These are phyloP conservation scores for Caenorhabditis brenneri DNA, from an alignment of 1,140 invertebrate genomes.

Conservation along the genomic window DNA sequence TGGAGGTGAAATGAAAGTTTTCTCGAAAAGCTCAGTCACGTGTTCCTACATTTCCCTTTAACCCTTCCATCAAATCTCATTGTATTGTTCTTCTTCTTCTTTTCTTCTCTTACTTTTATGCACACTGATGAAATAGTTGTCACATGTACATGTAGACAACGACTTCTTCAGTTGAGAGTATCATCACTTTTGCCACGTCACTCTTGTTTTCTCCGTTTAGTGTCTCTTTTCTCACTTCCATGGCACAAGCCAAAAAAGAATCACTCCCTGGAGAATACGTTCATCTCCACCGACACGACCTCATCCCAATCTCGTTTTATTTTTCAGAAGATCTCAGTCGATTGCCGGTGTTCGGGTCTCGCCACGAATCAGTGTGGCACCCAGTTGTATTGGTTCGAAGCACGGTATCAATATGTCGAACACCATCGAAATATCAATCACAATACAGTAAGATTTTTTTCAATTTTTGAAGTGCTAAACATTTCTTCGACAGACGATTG, in stretches of 20 bases:
- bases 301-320: neutral
- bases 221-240: neutral
- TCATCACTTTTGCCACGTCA: conserved; percentile 17
- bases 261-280: neutral
- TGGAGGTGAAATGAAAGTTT: neutral
- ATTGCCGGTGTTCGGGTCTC: conserved; percentile 31
- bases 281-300: neutral
- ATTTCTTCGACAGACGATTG: too few species aligned
- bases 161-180: neutral
- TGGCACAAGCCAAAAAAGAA: neutral
- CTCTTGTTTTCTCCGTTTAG: conserved; percentile 2
- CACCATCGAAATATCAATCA: conserved; percentile 20
- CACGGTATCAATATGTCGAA: conserved; percentile 7
- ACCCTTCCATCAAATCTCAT: neutral
- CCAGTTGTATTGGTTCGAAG: neutral
- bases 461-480: too few species aligned
- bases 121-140: neutral
- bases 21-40: neutral
- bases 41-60: neutral
- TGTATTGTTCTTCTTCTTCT: conserved; percentile 1
- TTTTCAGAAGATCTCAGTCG: conserved; percentile 40
- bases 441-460: conserved; percentile 7
- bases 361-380: conserved; percentile 13
- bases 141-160: neutral
- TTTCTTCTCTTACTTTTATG: neutral